Evolutionary conservation across 2,113 vertebrate species (phyloP).

Genomic region (Coryphaenoides rupestris): DNA sequence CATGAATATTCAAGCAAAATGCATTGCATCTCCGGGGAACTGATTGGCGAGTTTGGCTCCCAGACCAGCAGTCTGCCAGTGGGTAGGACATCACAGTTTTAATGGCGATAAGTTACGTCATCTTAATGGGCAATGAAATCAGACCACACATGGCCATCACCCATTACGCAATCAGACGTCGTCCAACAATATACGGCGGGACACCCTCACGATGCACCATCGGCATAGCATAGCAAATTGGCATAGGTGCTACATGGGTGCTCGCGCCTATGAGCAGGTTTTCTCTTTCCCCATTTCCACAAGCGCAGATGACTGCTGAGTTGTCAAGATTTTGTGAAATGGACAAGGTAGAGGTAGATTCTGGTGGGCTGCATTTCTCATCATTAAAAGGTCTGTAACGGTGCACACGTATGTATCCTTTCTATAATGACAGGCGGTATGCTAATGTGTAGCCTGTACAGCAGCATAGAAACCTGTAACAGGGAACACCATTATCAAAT

Average conservation of each 20-base stretch:
- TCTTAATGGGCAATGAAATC: slow-evolving; percentile 56
- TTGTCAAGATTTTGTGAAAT: slow-evolving; percentile 17
- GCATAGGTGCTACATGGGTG: slow-evolving; percentile 61
- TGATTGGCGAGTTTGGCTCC: slow-evolving; percentile 16
- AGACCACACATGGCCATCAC: slow-evolving; percentile 61
- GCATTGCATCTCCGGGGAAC: no score
- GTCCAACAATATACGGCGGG: slow-evolving; percentile 50
- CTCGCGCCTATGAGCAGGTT: slow-evolving; percentile 55
- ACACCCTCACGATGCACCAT: slow-evolving; percentile 64
- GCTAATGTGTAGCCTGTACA: no score
- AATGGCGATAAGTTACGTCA: slow-evolving; percentile 46
- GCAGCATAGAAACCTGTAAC: no score
- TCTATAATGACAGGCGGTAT: no score
- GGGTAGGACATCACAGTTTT: slow-evolving; percentile 42
- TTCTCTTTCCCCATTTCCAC: slow-evolving; percentile 58
- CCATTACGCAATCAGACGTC: slow-evolving; percentile 69
- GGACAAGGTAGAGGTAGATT: slow-evolving; percentile 17
- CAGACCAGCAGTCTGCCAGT: slow-evolving; percentile 19
- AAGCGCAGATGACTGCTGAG: slow-evolving; percentile 42
- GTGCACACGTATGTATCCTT: no score
- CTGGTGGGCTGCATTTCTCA: no score
- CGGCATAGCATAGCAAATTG: slow-evolving; percentile 68
- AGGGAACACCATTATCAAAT: no score
- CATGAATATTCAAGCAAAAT: no score
- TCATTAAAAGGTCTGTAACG: no score